Evolutionary conservation across 2,113 vertebrate species (phyloP).

Genomic region (Sitta europaea): DNA sequence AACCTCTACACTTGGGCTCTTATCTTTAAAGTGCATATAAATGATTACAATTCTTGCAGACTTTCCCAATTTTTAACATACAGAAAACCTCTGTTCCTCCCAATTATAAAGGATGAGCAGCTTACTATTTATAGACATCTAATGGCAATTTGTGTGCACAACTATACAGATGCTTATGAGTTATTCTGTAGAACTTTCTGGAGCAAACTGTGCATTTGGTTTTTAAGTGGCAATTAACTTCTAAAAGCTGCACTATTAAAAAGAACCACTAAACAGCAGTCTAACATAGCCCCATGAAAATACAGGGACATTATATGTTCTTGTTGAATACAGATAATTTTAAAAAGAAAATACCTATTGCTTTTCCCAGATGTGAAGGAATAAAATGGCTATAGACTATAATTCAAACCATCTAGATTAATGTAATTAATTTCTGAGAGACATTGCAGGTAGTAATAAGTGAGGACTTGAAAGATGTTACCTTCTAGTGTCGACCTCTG

Average conservation of each 20-base stretch:
- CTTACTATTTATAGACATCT: neutral
- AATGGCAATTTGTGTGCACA: neutral
- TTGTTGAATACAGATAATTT: neutral
- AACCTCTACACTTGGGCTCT: neutral
- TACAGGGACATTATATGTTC: neutral
- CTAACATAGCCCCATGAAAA: neutral
- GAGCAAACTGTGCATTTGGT: neutral
- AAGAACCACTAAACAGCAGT: neutral
- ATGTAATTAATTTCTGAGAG: neutral
- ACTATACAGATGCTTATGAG: neutral
- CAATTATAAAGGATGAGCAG: neutral
- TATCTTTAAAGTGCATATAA: neutral
- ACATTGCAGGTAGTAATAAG: neutral
- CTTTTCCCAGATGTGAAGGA: neutral
- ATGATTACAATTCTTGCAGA: neutral
- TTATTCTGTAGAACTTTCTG: neutral
- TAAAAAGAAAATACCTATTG: neutral
- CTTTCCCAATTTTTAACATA: neutral
- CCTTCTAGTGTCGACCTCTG: neutral
- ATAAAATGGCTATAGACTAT: neutral
- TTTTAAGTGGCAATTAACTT: neutral
- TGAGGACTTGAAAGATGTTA: neutral
- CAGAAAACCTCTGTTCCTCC: neutral
- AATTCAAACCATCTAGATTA: neutral
- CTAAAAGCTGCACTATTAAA: neutral